phyloP scores from a whole-genome alignment of 2,888 invertebrate species.

The Neria commutata region DNA sequence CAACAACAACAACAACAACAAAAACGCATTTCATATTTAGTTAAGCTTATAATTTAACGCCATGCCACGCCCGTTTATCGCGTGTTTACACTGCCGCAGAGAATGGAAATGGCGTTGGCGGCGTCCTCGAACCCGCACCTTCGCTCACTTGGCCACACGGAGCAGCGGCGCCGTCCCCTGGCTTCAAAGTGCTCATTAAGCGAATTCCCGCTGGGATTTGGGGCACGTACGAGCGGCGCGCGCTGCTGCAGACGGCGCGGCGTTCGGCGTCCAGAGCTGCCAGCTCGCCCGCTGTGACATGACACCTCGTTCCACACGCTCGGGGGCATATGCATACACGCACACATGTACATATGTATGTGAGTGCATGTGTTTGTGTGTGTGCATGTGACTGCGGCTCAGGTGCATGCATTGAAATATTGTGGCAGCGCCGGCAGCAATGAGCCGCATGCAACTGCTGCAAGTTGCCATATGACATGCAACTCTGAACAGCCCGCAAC shows the following conservation, averaged over 20 bases:
- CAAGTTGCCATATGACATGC: not conserved
- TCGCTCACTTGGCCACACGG: constrained; percentile 23
- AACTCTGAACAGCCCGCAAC: not conserved
- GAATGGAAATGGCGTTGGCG: not conserved
- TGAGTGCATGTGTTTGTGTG: not conserved
- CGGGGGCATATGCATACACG: not conserved
- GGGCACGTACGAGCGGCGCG: constrained; percentile 3
- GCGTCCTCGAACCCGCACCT: too few relatives aligned
- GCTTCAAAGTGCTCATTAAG: constrained; percentile 25
- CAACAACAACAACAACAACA: constrained; percentile 7
- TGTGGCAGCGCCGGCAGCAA: constrained; percentile 6
- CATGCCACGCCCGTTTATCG: constrained; percentile 47
- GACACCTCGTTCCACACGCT: constrained; percentile 39
- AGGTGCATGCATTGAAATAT: constrained; percentile 21
- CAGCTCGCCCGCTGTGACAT: constrained; percentile 48
- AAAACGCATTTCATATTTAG: constrained; percentile 19
- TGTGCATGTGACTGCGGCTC: constrained; percentile 3
- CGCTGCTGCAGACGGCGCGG: not conserved
- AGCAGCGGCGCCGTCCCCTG: constrained; percentile 15
- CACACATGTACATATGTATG: not conserved
- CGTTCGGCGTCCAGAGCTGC: not conserved
- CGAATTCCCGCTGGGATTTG: constrained; percentile 47
- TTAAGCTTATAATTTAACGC: constrained; percentile 25
- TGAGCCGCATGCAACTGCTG: not conserved
- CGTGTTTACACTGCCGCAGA: constrained; percentile 32